Percentiles rank a stretch among this genome's conserved stretches.
phyloP scores from a whole-genome alignment of 2,797 vertebrate genomes.

The Serranus cabrilla region DNA sequence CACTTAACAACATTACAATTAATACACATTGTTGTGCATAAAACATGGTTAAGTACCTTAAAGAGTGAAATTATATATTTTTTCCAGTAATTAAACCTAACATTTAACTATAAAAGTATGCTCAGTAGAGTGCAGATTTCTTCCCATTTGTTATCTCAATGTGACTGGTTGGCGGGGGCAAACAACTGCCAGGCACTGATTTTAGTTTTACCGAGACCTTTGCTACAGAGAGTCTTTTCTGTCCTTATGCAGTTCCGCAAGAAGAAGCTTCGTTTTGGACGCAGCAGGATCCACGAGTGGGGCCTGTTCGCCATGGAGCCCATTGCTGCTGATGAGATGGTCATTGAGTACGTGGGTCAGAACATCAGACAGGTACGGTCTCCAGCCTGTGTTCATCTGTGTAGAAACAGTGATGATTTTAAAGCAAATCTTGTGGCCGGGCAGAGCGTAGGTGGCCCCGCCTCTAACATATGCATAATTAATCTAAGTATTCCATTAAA shows the following conservation, averaged over 20 bases:
- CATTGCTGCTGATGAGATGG: slow-evolving; percentile 96
- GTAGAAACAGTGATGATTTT: neutral
- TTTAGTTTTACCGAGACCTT: no score
- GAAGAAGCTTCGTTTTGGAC: slow-evolving; percentile 94
- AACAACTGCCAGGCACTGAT: no score
- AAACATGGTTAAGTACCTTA: no score
- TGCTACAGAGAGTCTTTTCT: slow-evolving; percentile 1
- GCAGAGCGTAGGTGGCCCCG: no score
- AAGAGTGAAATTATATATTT: neutral
- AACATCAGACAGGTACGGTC: slow-evolving; percentile 92
- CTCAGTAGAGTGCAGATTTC: no score
- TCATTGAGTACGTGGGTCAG: slow-evolving; percentile 96
- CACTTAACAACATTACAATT: neutral
- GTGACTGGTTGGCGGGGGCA: no score
- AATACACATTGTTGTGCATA: neutral
- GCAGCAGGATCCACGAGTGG: slow-evolving; percentile 95
- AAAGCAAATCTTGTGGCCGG: neutral
- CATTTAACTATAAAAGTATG: no score
- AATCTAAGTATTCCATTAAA: neutral
- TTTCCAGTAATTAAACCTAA: no score
- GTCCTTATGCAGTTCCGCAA: slow-evolving; percentile 89
- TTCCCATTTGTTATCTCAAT: no score
- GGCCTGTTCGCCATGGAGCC: slow-evolving; percentile 96
- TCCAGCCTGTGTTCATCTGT: neutral
- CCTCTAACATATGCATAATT: no score